Evolutionary conservation across 2,888 invertebrate genomes (phyloP), one percentile per base, ranked within the genome.

Genomic region (Drosophila paucipuncta): DNA sequence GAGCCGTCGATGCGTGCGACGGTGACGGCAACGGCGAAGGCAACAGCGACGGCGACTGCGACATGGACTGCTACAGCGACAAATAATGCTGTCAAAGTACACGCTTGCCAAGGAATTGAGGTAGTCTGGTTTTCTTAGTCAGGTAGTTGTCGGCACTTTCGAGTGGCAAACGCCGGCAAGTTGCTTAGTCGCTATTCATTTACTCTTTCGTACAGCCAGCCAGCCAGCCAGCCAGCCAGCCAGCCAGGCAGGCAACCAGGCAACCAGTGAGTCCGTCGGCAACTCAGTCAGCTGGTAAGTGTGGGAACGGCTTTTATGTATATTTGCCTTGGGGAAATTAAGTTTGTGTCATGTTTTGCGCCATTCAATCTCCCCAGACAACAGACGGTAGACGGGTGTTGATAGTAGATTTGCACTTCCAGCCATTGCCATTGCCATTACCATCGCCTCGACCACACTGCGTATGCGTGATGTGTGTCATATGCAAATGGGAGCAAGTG

Each of bases 281-380:
- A 25, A 54, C 16, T 66, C 76, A 62, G 54, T 74, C 33, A 33
- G 63, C 43, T 22, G 43, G 53, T 43, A 10, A 58, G 58, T n/a
- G 41, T 35, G 28, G 41, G 43, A 54, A 64, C 33, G 61, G 72
- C 75, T 88, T 82, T 80, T 69, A 69, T 80, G 73, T 69, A 66
- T 82, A 72, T 77, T 73, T 85, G 76, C 83, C 86, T 85, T 90
- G 78, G 86, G 90, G 90, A 87, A 87, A 90, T 87, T 90, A 89
- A 89, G 90, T 83, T 86, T 81, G 86, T 88, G 86, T 90, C 86
- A 86, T 90, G 86, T 90, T 83, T 73, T 77, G 77, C 75, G 90
- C 83, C 90, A 85, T 78, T 61, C 78, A 67, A 75, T 73, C 69
- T 60, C 68, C 80, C 80, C 54, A 47, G 67, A 66, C 63, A 62